Evolutionary conservation across 2,113 vertebrate species (phyloP).

Genomic region (Oriolus oriolus): DNA sequence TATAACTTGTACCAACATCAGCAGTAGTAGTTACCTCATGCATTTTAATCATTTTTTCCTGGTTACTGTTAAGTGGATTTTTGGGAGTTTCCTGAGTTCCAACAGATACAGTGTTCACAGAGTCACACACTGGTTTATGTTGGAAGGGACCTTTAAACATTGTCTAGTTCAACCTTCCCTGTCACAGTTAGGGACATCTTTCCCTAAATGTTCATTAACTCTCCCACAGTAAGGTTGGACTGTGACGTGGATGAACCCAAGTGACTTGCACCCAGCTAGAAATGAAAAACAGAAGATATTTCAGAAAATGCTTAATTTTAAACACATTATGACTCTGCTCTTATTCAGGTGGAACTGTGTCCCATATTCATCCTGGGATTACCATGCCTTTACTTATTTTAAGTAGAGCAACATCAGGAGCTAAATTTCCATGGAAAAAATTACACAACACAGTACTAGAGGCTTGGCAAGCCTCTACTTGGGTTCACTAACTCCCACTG

Average conservation of each 20-base stretch:
- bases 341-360: background rate
- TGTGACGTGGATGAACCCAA: background rate
- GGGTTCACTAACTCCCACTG: background rate
- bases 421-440: background rate
- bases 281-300: background rate
- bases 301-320: background rate
- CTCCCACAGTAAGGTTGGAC: background rate
- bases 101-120: background rate
- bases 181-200: background rate
- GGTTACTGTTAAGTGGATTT: background rate
- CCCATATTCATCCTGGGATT: background rate
- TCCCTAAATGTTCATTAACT: background rate
- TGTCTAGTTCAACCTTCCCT: background rate
- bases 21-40: background rate
- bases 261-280: background rate
- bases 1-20: background rate
- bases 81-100: background rate
- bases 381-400: background rate
- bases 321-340: background rate
- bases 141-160: background rate
- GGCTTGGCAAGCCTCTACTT: background rate
- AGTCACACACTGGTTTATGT: background rate
- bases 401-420: background rate
- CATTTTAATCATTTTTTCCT: background rate
- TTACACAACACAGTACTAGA: accelerated